Evolutionary conservation across 1,140 invertebrate species (phyloP).

Genomic region (Aphaenogaster floridana): DNA sequence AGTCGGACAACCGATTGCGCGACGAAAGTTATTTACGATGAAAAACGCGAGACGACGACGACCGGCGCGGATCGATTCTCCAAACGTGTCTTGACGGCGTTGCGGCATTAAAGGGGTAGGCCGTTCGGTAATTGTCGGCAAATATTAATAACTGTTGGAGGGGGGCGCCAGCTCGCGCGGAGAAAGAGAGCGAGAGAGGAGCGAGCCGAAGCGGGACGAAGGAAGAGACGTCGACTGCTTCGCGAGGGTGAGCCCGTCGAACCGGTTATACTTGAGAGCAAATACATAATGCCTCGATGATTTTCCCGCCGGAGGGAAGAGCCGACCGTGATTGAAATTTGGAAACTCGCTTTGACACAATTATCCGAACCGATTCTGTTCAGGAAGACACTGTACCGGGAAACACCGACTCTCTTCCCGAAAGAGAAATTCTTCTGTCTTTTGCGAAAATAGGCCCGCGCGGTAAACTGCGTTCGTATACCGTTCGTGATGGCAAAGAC

Average conservation of each 20-base stretch:
- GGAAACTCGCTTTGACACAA: slow-evolving; percentile 86
- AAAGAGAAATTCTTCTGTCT: slow-evolving; percentile 2
- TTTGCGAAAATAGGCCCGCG: slow-evolving; percentile 11
- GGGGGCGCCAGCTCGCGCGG: slow-evolving; percentile 65
- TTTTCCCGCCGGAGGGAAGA: slow-evolving; percentile 81
- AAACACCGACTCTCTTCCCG: background rate
- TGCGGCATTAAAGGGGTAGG: slow-evolving; percentile 84
- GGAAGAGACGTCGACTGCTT: slow-evolving; percentile 62
- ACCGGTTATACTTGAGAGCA: slow-evolving; percentile 86
- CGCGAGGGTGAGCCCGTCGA: slow-evolving; percentile 82
- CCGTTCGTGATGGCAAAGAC: background rate
- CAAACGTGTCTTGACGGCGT: slow-evolving; percentile 82
- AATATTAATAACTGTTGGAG: slow-evolving; percentile 86
- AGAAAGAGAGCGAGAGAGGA: slow-evolving; percentile 55
- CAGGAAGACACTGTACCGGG: background rate
- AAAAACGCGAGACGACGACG: slow-evolving; percentile 26
- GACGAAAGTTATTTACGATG: background rate
- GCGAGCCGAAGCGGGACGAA: slow-evolving; percentile 73
- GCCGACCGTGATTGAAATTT: slow-evolving; percentile 86
- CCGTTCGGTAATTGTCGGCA: slow-evolving; percentile 86
- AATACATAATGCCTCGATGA: slow-evolving; percentile 87
- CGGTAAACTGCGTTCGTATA: background rate
- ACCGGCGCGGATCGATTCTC: slow-evolving; percentile 69
- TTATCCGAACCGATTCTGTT: slow-evolving; percentile 80
- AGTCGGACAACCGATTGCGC: background rate